Evolutionary conservation across 2,113 vertebrate genomes (phyloP).

Genomic region (Tragelaphus strepsiceros): DNA sequence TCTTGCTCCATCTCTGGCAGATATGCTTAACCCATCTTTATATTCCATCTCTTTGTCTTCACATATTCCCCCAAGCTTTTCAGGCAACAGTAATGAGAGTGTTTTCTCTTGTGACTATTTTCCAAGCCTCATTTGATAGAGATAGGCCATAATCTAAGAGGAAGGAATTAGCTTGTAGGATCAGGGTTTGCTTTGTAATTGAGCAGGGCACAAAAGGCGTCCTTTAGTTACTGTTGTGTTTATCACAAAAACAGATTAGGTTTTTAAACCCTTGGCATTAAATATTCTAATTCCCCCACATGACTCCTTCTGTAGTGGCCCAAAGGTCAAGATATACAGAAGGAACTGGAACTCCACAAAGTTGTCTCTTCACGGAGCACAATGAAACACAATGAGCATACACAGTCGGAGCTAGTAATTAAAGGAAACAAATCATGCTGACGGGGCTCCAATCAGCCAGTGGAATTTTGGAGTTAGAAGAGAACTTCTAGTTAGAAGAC

Average conservation of each 20-base stretch:
- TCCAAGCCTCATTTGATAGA: not conserved
- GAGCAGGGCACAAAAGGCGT: constrained; percentile 43
- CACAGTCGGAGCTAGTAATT: not conserved
- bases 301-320: constrained; percentile 39
- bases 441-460: not conserved
- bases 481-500: not conserved
- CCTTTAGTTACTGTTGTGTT: constrained; percentile 44
- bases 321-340: constrained; percentile 67
- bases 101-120: not conserved
- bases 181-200: constrained; percentile 10
- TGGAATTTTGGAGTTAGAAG: constrained; percentile 44
- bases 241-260: constrained; percentile 54
- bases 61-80: not conserved
- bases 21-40: not conserved
- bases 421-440: constrained; percentile 56
- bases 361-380: constrained; percentile 55
- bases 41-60: not conserved
- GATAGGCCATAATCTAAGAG: not conserved
- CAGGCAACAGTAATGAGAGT: not conserved
- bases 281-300: constrained; percentile 56
- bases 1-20: not conserved
- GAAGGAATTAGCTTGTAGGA: not conserved
- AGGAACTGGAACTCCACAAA: constrained; percentile 43
- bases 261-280: constrained; percentile 32
- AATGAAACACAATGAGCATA: constrained; percentile 48